These are phyloP conservation scores for Semotilus atromaculatus DNA, from an alignment of 2,797 vertebrate species.

Conservation along the genomic window DNA sequence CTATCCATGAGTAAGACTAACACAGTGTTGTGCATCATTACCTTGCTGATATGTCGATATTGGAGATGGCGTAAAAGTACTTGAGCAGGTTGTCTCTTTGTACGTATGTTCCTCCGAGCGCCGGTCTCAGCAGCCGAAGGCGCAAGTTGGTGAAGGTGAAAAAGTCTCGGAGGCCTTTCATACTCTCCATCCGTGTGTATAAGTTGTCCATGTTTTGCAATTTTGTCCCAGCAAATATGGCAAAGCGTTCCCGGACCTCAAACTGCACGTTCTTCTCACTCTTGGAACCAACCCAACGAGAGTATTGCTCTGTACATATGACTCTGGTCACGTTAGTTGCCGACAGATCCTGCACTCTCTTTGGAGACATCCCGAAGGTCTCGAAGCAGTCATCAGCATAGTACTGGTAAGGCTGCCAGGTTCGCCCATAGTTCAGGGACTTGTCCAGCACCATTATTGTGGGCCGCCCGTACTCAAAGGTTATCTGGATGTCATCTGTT, in stretches of 20 bases:
- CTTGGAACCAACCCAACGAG: constrained; percentile 89
- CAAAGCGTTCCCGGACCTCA: constrained; percentile 92
- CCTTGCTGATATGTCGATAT: constrained; percentile 94
- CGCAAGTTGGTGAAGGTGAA: constrained; percentile 96
- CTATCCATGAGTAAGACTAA: not conserved
- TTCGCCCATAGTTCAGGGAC: constrained; percentile 90
- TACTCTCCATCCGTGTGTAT: constrained; percentile 94
- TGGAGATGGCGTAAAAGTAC: constrained; percentile 98
- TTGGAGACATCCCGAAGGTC: constrained; percentile 92
- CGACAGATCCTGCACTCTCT: constrained; percentile 88
- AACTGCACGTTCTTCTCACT: constrained; percentile 92
- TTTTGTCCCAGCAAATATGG: constrained; percentile 91
- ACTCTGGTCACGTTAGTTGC: constrained; percentile 91
- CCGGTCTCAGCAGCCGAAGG: constrained; percentile 89
- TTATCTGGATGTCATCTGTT: constrained; percentile 91
- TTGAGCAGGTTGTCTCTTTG: constrained; percentile 91
- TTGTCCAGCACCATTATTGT: constrained; percentile 98
- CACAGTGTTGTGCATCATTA: constrained; percentile 68
- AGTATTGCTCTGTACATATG: constrained; percentile 97
- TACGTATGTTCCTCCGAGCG: constrained; percentile 92
- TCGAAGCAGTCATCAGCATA: constrained; percentile 96
- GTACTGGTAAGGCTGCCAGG: constrained; percentile 96
- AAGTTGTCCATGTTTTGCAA: constrained; percentile 93
- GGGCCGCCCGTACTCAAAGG: constrained; percentile 94
- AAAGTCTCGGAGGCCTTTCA: constrained; percentile 94